Base-by-base conservation (phyloP, 2,797 vertebrate species). In the Xenentodon cancila region DNA sequence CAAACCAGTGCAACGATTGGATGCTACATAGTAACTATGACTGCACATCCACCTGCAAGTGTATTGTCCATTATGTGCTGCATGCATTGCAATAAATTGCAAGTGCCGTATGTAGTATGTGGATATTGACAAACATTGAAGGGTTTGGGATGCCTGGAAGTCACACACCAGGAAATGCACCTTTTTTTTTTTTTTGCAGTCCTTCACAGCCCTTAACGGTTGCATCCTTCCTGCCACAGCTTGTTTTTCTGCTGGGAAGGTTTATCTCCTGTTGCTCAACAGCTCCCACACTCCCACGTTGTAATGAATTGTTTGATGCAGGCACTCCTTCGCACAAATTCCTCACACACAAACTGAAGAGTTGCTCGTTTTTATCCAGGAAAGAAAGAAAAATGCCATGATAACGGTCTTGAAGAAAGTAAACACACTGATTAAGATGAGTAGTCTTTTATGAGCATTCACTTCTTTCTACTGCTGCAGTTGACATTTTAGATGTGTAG, bases 151-250 rank as follows among this genome's bases (percentile, higher is more conserved):
- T 25, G 25, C 25, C 25, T 25, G 25, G 25, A 25, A 25, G 25
- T 5, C 25, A 25, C 25, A 25, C 25, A 25, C 25, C 3, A 25
- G 25, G 25, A 25, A 25, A 25, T 5, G 25, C 5, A 25, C 25
- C 25, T 25, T 25, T 5, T 5, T 3, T 25, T 25, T 25, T 25
- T 25, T 25, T 25, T 25, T 25, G 25, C 25, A 25, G 25, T 25
- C 25, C 25, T 5, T 25, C 56, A 22, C 9, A 1, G 0, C 1
- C 11, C 42, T 5, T 12, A 9, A 20, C 3, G 0, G 42, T 77
- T 77, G 15, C 58, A 53, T 72, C 45, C 68, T 7, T 60, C 37
- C 18, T 82, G 70, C 47, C 51, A 63, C 20, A 56, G 27, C 0
- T 0, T 34, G 0, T 7, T 0, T 11, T 17, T 46, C n/a, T 21